These are phyloP conservation scores for Coenobita brevimanus DNA, from an alignment of 1,140 invertebrate genomes.

Conservation along the genomic window DNA sequence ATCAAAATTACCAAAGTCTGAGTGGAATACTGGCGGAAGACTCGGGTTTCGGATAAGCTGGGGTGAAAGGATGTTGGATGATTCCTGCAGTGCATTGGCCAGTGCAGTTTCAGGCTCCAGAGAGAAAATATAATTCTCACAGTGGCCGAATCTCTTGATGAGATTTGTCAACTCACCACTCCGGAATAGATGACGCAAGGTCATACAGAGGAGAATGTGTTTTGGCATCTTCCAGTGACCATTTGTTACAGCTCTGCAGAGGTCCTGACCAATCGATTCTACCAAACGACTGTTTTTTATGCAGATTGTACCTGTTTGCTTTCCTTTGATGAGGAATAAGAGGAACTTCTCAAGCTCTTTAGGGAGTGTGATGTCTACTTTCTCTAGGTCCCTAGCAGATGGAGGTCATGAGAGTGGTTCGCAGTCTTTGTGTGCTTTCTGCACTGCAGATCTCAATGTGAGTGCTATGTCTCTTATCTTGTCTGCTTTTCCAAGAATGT, in stretches of 20 bases:
- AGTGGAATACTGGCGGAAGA: background rate
- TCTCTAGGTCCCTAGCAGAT: too few relatives aligned
- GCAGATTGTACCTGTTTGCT: too few relatives aligned
- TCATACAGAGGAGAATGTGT: conserved; percentile 17
- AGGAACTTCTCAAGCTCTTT: too few relatives aligned
- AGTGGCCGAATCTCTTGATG: conserved; percentile 6
- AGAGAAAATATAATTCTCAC: conserved; percentile 7
- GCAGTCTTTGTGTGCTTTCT: too few relatives aligned
- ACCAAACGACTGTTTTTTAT: too few relatives aligned
- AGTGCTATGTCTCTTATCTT: too few relatives aligned
- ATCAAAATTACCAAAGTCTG: conserved; percentile 17
- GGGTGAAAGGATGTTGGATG: background rate
- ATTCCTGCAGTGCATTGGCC: background rate
- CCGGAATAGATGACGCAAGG: background rate
- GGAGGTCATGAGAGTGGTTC: too few relatives aligned
- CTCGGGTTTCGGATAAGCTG: background rate
- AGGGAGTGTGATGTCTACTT: too few relatives aligned
- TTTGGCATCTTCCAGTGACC: conserved; percentile 20
- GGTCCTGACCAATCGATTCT: too few relatives aligned
- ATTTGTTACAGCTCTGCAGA: background rate
- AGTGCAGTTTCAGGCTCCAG: conserved; percentile 15
- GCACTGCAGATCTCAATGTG: too few relatives aligned
- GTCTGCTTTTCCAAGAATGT: too few relatives aligned
- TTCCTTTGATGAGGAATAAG: too few relatives aligned
- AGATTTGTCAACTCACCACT: background rate